Percentiles rank a stretch among this genome's conserved stretches.
These are phyloP conservation scores for Augochlora pura DNA, from an alignment of 1,140 invertebrate genomes.

Conservation along the genomic window DNA sequence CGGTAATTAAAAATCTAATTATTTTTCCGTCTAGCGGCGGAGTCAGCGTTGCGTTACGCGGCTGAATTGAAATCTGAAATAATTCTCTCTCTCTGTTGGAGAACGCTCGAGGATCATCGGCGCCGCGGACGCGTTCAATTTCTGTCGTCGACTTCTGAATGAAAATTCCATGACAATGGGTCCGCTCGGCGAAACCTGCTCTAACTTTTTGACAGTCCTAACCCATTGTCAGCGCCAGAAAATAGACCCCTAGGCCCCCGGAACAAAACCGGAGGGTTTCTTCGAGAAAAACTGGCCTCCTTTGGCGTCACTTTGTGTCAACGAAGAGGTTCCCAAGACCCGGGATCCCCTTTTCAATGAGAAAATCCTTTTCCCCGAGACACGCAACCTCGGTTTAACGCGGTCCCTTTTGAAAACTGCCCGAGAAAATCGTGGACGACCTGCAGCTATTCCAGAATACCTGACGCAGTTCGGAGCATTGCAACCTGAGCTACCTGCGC, in stretches of 20 bases:
- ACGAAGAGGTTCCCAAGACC: neutral
- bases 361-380: neutral
- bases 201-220: neutral
- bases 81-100: neutral
- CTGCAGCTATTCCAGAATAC: neutral
- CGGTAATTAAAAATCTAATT: conserved; percentile 51
- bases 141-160: neutral
- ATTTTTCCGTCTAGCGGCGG: conserved; percentile 23
- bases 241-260: neutral
- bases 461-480: neutral
- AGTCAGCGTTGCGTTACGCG: conserved; percentile 1
- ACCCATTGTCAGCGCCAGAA: neutral
- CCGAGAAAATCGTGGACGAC: neutral
- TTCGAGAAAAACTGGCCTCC: neutral
- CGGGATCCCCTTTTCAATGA: neutral
- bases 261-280: neutral
- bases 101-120: neutral
- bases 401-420: conserved; percentile 6
- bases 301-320: neutral
- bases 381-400: neutral
- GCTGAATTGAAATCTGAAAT: neutral
- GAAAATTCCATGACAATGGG: neutral
- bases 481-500: conserved; percentile 35
- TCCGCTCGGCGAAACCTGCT: neutral
- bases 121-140: neutral